These are phyloP conservation scores for Hylomyscus alleni DNA, from an alignment of 2,797 vertebrate species.

Conservation along the genomic window DNA sequence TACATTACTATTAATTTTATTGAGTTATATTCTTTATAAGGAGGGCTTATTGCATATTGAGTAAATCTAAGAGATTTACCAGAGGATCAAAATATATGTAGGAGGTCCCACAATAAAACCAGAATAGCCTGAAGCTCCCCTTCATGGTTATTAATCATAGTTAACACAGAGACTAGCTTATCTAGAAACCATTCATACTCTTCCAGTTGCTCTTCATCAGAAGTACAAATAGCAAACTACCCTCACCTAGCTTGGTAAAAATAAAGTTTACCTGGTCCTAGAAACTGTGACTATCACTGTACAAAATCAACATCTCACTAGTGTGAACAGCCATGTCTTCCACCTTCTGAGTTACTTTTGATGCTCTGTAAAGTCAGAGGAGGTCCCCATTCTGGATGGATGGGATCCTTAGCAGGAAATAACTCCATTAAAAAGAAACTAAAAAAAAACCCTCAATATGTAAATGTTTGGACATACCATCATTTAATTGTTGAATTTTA, in stretches of 20 bases:
- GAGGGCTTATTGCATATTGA: neutral
- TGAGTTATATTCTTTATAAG: neutral
- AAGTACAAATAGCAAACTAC: neutral
- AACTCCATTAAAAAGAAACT: neutral
- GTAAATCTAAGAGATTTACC: neutral
- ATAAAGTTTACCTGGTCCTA: neutral
- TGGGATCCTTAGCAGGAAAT: neutral
- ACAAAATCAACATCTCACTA: neutral
- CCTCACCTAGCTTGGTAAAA: neutral
- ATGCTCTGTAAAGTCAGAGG: neutral
- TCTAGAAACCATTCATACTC: neutral
- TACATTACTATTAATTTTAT: neutral
- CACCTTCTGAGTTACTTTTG: neutral
- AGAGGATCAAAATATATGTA: neutral
- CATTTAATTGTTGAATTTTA: conserved; percentile 16
- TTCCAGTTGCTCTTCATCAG: neutral
- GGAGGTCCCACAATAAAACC: neutral
- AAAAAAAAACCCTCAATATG: neutral
- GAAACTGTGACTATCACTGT: neutral
- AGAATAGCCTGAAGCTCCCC: neutral
- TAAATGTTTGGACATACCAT: neutral
- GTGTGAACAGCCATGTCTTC: neutral
- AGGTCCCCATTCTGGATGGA: neutral
- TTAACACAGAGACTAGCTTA: neutral
- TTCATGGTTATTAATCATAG: neutral